Percentiles rank a stretch among this genome's conserved stretches.
phyloP scores from a whole-genome alignment of 2,113 vertebrate genomes.

The Alligator mississippiensis region DNA sequence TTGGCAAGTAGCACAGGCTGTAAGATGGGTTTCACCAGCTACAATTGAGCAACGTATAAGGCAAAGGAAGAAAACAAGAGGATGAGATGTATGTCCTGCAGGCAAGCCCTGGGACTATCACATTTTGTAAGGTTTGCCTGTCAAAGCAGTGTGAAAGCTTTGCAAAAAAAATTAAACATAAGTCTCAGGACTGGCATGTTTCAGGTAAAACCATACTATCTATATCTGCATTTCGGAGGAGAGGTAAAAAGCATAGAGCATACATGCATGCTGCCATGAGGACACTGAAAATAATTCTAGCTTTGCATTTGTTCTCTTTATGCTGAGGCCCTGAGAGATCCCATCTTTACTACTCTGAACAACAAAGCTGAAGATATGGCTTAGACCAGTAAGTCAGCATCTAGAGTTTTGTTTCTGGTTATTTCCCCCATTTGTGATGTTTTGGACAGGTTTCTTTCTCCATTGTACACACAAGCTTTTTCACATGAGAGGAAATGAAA shows the following conservation, averaged over 20 bases:
- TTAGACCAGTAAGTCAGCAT: conserved; percentile 13
- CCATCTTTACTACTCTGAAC: background rate
- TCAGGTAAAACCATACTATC: background rate
- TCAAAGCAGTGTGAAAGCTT: background rate
- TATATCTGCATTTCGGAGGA: background rate
- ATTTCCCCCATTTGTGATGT: conserved; percentile 24
- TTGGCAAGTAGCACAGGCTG: background rate
- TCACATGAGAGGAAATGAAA: conserved; percentile 8
- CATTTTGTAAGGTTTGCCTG: background rate
- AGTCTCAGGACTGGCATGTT: background rate
- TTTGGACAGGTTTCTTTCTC: conserved; percentile 51
- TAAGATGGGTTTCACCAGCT: background rate
- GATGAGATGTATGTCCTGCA: background rate
- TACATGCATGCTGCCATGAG: background rate
- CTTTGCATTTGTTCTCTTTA: background rate
- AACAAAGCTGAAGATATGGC: conserved; percentile 3
- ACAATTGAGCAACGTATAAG: background rate
- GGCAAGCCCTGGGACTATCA: background rate
- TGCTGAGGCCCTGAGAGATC: background rate
- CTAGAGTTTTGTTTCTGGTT: conserved; percentile 57
- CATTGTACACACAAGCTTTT: conserved; percentile 9
- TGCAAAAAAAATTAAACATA: conserved; percentile 10
- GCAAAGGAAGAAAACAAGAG: background rate
- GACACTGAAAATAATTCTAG: background rate
- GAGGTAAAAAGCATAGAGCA: background rate